Base-by-base conservation (phyloP, 2,888 invertebrate genomes). In the Corythucha ciliata region DNA sequence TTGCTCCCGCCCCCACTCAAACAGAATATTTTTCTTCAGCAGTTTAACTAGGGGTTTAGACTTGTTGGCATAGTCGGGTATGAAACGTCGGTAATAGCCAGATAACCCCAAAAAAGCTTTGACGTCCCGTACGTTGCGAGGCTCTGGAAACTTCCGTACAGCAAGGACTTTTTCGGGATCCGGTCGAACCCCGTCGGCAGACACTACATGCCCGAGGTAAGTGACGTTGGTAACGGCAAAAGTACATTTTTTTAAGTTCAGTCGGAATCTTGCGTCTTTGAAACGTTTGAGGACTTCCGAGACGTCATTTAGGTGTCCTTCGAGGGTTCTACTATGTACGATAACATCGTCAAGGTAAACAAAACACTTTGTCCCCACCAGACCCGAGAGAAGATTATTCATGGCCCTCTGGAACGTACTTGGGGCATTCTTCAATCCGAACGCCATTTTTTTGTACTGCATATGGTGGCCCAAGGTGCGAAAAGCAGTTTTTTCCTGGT, bases 21-120 rank as follows among this genome's bases (percentile, higher is more conserved):
- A n/a, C n/a, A n/a, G n/a, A n/a, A n/a, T n/a, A n/a, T n/a, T n/a
- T 44, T 70, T 69, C 1, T 66, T 69, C 2, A 64, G 60, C 0
- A 69, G 66, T 0, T 53, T 62, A 27, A n/a, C n/a, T n/a, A n/a
- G n/a, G n/a, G n/a, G n/a, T n/a, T n/a, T n/a, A n/a, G n/a, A n/a
- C n/a, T n/a, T n/a, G n/a, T n/a, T n/a, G n/a, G n/a, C n/a, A n/a
- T n/a, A n/a, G n/a, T n/a, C n/a, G n/a, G n/a, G n/a, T 1, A 69
- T 68, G 46, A 68, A 69, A 50, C 62, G 62, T 14, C 66, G 25
- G 32, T 68, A 67, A 48, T 68, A 68, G 0, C 64, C 64, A 0
- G 60, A 14, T 16, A 33, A 18, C 14, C 33, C 33, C 14, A 33
- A 18, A 33, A 33, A 33, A 7, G 16, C 18, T 7, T 33, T 14